phyloP scores from a whole-genome alignment of 1,140 invertebrate species.

The Schlechtendalia chinensis region DNA sequence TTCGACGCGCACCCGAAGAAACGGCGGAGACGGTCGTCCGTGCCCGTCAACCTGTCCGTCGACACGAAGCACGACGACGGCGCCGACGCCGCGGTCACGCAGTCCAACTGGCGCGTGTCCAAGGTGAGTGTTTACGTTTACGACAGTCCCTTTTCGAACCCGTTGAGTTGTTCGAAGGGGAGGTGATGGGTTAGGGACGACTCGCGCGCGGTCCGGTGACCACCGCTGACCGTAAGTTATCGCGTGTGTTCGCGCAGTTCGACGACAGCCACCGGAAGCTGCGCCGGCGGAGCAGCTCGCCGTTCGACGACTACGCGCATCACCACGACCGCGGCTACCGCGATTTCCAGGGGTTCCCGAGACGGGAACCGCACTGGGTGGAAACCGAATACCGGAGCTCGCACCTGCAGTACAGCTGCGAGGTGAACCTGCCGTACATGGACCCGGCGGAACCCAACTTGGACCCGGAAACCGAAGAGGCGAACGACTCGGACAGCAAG shows the following conservation, averaged over 20 bases:
- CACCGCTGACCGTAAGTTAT: too few species aligned
- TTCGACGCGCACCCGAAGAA: conserved; percentile 36
- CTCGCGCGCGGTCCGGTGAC: too few species aligned
- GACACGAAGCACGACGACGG: conserved; percentile 56
- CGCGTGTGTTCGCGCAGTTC: conserved; percentile 1
- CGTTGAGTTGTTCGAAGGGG: too few species aligned
- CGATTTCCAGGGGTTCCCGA: conserved; percentile 32
- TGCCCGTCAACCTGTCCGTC: conserved; percentile 75
- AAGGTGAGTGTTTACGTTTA: conserved; percentile 36
- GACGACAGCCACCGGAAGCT: conserved; percentile 43
- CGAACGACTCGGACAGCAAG: conserved; percentile 36
- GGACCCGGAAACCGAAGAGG: conserved; percentile 25
- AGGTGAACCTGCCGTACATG: conserved; percentile 40
- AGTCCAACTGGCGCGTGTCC: conserved; percentile 34
- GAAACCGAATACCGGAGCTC: conserved; percentile 37
- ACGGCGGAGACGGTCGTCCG: conserved; percentile 57
- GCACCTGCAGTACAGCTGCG: conserved; percentile 29
- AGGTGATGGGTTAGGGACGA: too few species aligned
- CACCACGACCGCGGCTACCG: conserved; percentile 44
- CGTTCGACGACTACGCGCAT: conserved; percentile 28
- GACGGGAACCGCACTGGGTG: conserved; percentile 39
- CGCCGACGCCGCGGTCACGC: conserved; percentile 22
- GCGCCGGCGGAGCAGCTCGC: conserved; percentile 48
- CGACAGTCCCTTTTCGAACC: too few species aligned
- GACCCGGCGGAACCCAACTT: conserved; percentile 35